Percentiles rank a stretch among this genome's conserved stretches.
phyloP scores from a whole-genome alignment of 1,140 invertebrate species.

The Notospermus geniculatus region DNA sequence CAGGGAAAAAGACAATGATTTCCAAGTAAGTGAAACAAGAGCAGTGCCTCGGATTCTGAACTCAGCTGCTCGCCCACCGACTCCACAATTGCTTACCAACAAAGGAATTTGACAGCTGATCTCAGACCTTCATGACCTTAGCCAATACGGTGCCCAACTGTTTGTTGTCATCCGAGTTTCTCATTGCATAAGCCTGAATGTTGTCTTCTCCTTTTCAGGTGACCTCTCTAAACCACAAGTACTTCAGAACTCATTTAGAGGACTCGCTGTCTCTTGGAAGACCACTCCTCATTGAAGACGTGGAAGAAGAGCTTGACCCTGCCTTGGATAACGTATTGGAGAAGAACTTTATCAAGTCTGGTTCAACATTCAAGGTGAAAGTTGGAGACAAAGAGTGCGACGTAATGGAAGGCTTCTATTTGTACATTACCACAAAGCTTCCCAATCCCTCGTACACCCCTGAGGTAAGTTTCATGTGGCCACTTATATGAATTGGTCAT shows the following conservation, averaged over 20 bases:
- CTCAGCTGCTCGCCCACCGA: no score
- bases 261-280: constrained; percentile 86
- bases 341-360: constrained; percentile 96
- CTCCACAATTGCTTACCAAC: no score
- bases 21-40: constrained; percentile 63
- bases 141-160: no score
- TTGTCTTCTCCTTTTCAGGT: constrained; percentile 63
- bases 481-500: no score
- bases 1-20: constrained; percentile 82
- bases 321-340: constrained; percentile 94
- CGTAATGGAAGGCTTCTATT: constrained; percentile 85
- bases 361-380: constrained; percentile 87
- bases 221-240: constrained; percentile 92
- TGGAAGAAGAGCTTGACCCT: constrained; percentile 89
- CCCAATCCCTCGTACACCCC: constrained; percentile 93
- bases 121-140: no score
- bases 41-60: no score
- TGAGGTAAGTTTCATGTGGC: constrained; percentile 58
- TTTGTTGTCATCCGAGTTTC: no score
- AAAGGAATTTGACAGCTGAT: no score
- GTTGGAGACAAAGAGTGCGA: constrained; percentile 95
- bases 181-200: no score
- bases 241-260: constrained; percentile 91
- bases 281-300: constrained; percentile 90
- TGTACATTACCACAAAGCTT: constrained; percentile 94